Evolutionary conservation across 2,888 invertebrate genomes (phyloP), one percentile per base, ranked within the genome.

Genomic region (Epirrhoe tristata): DNA sequence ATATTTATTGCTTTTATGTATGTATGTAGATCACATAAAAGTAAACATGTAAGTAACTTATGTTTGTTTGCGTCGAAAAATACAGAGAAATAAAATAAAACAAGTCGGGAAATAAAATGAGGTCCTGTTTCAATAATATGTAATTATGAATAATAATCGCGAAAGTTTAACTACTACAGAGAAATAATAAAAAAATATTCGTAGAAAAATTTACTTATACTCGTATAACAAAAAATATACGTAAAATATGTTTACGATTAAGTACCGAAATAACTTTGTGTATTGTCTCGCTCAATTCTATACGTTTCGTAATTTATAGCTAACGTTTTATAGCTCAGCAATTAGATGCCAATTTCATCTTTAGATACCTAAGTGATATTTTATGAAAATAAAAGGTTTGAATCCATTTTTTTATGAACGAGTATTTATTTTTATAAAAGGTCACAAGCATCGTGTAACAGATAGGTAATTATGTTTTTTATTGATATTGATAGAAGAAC

Each of bases 261-360:
- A n/a, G n/a, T n/a, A 43, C 12, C 8, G 10, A 46, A 14, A 39
- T 60, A 53, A 46, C 56, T 43, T 57, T 48, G 24, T 43, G 57
- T 17, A 24, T 43, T 53, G 17, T 50, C 53, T 58, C 46, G 24
- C 51, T 48, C 52, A 36, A 54, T 64, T 46, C 34, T 43, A 50
- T 14, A 34, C 17, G 48, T 59, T 64, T 64, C 31, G 50, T 62
- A 43, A 58, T 62, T 62, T 66, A 61, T 69, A 52, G 58, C 57
- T 51, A 52, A 63, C 63, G 57, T 64, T 72, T 72, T 72, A 72
- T 68, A 43, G 66, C 43, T 31, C 16, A n/a, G 58, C 63, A 69
- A 72, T 72, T 70, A 64, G 51, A 69, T 66, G 53, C 59, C 66
- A 68, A 66, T 69, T 69, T 62, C 10, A 60, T 55, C 63, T 63